A percentile compares a stretch with the other conserved stretches of the same genome.
These are phyloP conservation scores for Amazona guildingii DNA, from an alignment of 2,113 vertebrate genomes.

Conservation along the genomic window DNA sequence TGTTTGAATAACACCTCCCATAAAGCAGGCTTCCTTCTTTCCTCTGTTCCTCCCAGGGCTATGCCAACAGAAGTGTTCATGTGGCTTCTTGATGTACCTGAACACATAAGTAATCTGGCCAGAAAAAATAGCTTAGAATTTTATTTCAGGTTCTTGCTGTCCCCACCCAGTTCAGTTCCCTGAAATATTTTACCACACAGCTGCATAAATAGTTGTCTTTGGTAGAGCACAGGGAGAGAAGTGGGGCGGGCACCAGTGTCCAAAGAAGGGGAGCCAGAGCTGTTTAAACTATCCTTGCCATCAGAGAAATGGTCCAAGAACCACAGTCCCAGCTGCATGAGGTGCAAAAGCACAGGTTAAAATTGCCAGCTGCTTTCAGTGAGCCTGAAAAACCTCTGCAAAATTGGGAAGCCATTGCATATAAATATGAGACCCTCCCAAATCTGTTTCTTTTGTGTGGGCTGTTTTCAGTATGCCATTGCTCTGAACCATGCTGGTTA, in stretches of 20 bases:
- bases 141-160: neutral
- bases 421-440: neutral
- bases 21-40: neutral
- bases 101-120: neutral
- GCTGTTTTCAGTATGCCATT: neutral
- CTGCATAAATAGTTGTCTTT: conserved; percentile 45
- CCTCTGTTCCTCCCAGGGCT: neutral
- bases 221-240: neutral
- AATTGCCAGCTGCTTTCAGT: neutral
- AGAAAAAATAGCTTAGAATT: neutral
- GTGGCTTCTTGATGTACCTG: neutral
- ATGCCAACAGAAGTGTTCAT: neutral
- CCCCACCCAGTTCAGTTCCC: neutral
- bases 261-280: neutral
- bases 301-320: neutral
- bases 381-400: neutral
- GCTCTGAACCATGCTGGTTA: neutral
- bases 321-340: neutral
- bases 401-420: neutral
- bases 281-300: neutral
- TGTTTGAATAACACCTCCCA: neutral
- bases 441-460: neutral
- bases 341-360: neutral
- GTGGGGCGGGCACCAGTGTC: neutral
- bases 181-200: neutral